Percentiles rank a stretch among this genome's conserved stretches.
Conservation (phyloP, 2,113 vertebrate genomes). For the Callionymus lyra region DNA sequence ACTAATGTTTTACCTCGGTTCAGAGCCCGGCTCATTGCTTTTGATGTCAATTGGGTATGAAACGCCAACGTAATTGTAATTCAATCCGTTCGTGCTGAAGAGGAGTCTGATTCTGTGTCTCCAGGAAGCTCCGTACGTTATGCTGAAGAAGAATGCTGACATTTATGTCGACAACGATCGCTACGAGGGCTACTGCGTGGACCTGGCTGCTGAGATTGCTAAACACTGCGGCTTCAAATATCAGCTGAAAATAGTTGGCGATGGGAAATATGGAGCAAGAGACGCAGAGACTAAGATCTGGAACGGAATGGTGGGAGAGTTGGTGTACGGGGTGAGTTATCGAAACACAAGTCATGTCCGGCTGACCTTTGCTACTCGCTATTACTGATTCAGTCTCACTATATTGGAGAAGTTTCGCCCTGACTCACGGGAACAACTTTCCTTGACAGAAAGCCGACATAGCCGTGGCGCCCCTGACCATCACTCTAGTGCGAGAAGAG, state of each 20-base stretch:
- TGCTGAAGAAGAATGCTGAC: slow-evolving; percentile 97
- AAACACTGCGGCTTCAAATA: slow-evolving; percentile 99
- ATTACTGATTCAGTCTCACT: too few species aligned
- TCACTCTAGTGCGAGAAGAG: slow-evolving; percentile 96
- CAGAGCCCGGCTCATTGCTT: too few species aligned
- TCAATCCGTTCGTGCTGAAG: slow-evolving; percentile 17
- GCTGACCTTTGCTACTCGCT: neutral
- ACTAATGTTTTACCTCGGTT: neutral
- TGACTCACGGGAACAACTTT: neutral
- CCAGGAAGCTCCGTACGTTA: slow-evolving; percentile 96
- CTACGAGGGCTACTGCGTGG: slow-evolving; percentile 97
- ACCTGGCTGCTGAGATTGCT: slow-evolving; percentile 94
- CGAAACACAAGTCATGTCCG: neutral
- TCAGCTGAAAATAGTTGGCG: slow-evolving; percentile 90
- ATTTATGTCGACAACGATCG: slow-evolving; percentile 92
- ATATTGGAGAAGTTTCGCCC: neutral
- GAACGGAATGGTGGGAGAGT: slow-evolving; percentile 99
- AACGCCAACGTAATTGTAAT: neutral
- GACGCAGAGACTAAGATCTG: slow-evolving; percentile 99
- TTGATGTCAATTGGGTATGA: neutral
- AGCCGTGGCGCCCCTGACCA: slow-evolving; percentile 93
- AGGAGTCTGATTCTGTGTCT: slow-evolving; percentile 9
- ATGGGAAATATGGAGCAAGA: slow-evolving; percentile 97
- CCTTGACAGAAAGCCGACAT: slow-evolving; percentile 90
- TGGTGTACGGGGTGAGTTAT: slow-evolving; percentile 93